Evolutionary conservation across 35 echinoderm and acorn worm genomes (phyloP).

Genomic region (Ptychodera flava): DNA sequence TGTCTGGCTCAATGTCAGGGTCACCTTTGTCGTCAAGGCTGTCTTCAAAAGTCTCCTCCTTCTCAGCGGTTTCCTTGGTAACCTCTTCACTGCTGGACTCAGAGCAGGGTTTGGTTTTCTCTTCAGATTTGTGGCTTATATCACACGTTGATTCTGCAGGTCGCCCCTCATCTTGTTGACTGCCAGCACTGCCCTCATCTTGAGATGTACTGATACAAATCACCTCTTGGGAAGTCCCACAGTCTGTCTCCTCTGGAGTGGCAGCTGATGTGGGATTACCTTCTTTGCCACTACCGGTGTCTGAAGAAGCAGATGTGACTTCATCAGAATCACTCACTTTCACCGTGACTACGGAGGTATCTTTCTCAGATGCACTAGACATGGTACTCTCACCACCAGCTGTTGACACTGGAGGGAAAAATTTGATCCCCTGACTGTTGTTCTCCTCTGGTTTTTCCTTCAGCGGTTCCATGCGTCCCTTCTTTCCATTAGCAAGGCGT

Average conservation of each 20-base stretch:
- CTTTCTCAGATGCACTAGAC: not conserved
- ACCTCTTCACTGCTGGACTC: not conserved
- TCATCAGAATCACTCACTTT: not conserved
- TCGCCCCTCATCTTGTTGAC: not conserved
- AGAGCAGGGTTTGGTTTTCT: not conserved
- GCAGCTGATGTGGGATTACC: too few species aligned
- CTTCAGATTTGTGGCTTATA: not conserved
- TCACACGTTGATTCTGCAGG: not conserved
- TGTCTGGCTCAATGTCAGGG: not conserved
- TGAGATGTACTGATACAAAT: not conserved
- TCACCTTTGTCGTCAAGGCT: not conserved
- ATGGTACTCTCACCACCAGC: not conserved
- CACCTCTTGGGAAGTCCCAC: not conserved
- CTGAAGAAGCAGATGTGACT: not conserved
- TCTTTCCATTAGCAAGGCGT: not conserved
- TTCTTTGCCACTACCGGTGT: not conserved
- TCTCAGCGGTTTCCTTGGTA: not conserved
- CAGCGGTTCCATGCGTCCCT: not conserved
- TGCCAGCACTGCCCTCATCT: not conserved
- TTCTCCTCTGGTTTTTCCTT: not conserved
- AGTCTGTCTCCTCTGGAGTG: not conserved
- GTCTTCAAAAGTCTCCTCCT: not conserved
- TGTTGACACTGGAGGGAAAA: not conserved
- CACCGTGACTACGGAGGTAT: not conserved
- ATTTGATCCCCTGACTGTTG: not conserved